Conservation (phyloP, 1,140 invertebrate species). For the Eufriesea mexicana region DNA sequence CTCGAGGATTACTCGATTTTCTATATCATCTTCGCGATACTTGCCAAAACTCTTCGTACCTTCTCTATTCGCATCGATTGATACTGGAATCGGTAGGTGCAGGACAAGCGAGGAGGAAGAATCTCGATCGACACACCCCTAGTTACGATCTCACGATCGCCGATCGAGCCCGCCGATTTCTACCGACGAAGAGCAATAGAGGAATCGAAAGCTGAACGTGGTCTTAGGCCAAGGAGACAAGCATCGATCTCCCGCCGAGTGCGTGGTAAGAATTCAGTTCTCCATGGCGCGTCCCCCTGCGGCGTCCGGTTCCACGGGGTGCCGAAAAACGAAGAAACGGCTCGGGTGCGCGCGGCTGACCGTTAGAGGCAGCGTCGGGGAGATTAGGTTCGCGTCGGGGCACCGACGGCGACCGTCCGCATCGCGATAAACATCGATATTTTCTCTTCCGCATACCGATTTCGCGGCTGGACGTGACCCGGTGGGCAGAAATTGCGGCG, state of each 20-base stretch:
- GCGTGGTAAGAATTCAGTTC: constrained; percentile 19
- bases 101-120: neutral
- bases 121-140: too few species aligned
- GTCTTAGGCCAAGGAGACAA: constrained; percentile 6
- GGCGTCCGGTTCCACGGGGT: constrained; percentile 26
- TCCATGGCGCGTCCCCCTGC: constrained; percentile 2
- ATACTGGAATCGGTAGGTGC: too few species aligned
- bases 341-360: neutral
- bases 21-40: too few species aligned
- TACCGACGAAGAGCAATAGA: too few species aligned
- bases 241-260: constrained; percentile 30
- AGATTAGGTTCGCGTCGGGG: constrained; percentile 63
- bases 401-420: constrained; percentile 60
- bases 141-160: neutral
- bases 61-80: too few species aligned
- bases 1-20: too few species aligned
- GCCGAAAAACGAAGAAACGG: constrained; percentile 28
- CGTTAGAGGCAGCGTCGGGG: constrained; percentile 48
- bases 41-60: too few species aligned
- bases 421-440: constrained; percentile 80
- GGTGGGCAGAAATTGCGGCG: constrained; percentile 76
- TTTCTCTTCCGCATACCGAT: constrained; percentile 81
- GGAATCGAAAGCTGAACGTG: neutral
- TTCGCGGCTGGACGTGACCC: constrained; percentile 78
- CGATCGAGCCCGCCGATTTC: too few species aligned